Evolutionary conservation across 2,888 invertebrate species (phyloP), one percentile per base, ranked within the genome.

Genomic region (Molorchus minor): DNA sequence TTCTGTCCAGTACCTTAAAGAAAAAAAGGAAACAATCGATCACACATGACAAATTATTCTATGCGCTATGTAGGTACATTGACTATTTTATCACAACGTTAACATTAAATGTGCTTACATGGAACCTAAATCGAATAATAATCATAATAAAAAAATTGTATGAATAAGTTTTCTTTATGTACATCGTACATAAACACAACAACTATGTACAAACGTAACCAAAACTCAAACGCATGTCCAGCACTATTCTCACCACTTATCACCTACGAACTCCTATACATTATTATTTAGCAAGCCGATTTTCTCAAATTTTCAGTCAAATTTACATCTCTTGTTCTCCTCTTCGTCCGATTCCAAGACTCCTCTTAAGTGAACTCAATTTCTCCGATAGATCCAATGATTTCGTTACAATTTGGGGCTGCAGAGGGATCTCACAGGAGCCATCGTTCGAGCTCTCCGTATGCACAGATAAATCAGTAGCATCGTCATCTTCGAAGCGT

Each of bases 371-470:
- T 45, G 44, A 55, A 36, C 38, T 57, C 56, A 57, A 46, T 17
- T 25, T 41, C 20, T 47, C 55, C 4, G 49, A 41, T 29, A 63
- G 61, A 44, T 64, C 61, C 33, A 41, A 47, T 19, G 67, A 44
- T 51, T 59, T 69, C 1, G 71, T 67, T 10, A 80, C 75, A 46
- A 81, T 80, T 46, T 72, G 74, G 3, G 80, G 78, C 60, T 80
- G 80, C 17, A 81, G 69, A 8, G 80, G 80, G 41, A 80, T 80
- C 65, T 81, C 81, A 43, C 73, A 76, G 0, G 80, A 80, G 62
- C 77, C 76, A 45, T 79, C 79, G 56, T 64, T 75, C n/a, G 74
- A 65, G 15, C 70, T 72, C 5, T 74, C 72, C 4, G 70, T 68
- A 13, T 68, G 69, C 13, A 69, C 61, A 29, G 68, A 67, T 15